Evolutionary conservation across 2,888 invertebrate species (phyloP), one percentile per base, ranked within the genome.

Genomic region (Penaeus monodon): DNA sequence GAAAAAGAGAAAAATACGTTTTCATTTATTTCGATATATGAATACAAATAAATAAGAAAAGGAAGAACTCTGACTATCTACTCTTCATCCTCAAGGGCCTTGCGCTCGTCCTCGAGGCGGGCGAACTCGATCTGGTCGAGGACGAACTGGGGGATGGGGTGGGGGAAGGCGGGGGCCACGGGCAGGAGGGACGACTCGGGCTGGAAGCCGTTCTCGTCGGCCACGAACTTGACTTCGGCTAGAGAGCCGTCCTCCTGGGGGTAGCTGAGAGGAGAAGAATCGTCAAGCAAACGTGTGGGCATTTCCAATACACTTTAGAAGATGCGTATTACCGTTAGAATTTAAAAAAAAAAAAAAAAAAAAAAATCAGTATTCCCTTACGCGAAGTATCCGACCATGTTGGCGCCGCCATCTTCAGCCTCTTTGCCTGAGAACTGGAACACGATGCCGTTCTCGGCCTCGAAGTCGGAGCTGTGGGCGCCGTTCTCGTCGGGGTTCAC

Each of bases 131-230:
- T 85, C 80, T 85, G 85, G 74, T 85, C 85, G 70, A 85, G 79
- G 66, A 85, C 85, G 63, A 85, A 85, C 79, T 85, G 79, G 17
- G 85, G 85, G 64, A 85, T 85, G 24, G 65, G 74, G 85, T 85
- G 85, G 64, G 85, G 86, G 81, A 86, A 86, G 29, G 44, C 81
- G 12, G 86, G 86, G 49, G 86, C 86, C 86, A 86, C 86, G 68
- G 86, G 86, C 81, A 86, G 81, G 70, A 78, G 68, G 78, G 49
- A 68, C 12, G 86, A 86, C 77, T 86, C 63, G 65, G 86, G 86
- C 78, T 86, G 57, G 57, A 17, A 57, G 57, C 57, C 57, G 57
- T 57, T 57, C 57, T 57, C 57, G 57, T 57, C 17, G 57, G 57
- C 57, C 57, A 57, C 57, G 57, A 57, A 57, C 57, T 57, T 57